Evolutionary conservation across 2,113 vertebrate genomes (phyloP), one percentile per base, ranked within the genome.

Genomic region (Rhabdornis inornatus): DNA sequence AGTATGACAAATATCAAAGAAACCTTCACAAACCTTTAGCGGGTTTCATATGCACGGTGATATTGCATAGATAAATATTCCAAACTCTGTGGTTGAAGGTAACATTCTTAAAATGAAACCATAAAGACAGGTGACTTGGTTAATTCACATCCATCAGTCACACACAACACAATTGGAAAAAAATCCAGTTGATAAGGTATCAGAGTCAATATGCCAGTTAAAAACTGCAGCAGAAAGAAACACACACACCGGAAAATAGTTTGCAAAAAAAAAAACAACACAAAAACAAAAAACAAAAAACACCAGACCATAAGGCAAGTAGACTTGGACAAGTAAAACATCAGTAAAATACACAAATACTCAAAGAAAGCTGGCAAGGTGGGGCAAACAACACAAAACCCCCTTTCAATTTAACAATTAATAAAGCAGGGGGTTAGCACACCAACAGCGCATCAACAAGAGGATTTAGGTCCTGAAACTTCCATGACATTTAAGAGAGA

Each of bases 381-480:
- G 39, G 9, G 7, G 28, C 39, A 82, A 90, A n/a, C 28, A 89
- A 33, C 31, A 93, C 65, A 78, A 87, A 74, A 37, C 0, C 2
- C 16, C 15, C 40, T 69, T 93, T 88, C 63, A 90, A 33, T 50
- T 53, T 65, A 66, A 53, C 45, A 61, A 78, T 57, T 78, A 83
- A 84, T 56, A 68, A 88, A 55, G 21, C 55, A 63, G 35, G 25
- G 52, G 74, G 14, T 74, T 80, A 47, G 59, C 19, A 79, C 24
- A 49, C 53, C 21, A 71, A 69, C 49, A 94, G 25, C 0, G 0
- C 22, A 76, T 20, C 20, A 81, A 84, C 31, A 80, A 80, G 63
- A 80, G 63, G 53, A 93, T 88, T 93, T 79, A 86, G 35, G 28
- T 83, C 76, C 44, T 78, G 60, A 90, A 94, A 90, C 50, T 88